A percentile compares a stretch with the other conserved stretches of the same genome.
These are phyloP conservation scores for Staurois parvus DNA, from an alignment of 2,797 vertebrate genomes.

Conservation along the genomic window DNA sequence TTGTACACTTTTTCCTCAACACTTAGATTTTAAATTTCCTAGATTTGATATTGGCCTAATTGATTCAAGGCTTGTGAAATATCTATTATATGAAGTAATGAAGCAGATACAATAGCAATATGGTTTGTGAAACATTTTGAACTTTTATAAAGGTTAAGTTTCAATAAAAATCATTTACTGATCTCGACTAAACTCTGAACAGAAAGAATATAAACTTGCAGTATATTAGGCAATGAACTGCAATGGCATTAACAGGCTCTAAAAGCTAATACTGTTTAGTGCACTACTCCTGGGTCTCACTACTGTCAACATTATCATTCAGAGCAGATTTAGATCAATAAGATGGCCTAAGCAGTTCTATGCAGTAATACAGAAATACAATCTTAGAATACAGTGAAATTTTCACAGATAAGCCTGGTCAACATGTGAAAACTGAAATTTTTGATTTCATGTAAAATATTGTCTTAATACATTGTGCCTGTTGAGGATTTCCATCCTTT, in stretches of 20 bases:
- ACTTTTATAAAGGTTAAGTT: constrained; percentile 59
- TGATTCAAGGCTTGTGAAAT: constrained; percentile 30
- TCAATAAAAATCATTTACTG: constrained; percentile 61
- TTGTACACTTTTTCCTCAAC: constrained; percentile 1
- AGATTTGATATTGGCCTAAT: constrained; percentile 39
- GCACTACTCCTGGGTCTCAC: background rate
- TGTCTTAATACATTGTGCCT: background rate
- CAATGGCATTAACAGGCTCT: constrained; percentile 35
- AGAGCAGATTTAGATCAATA: background rate
- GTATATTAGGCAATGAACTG: constrained; percentile 31
- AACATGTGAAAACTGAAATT: too few species aligned
- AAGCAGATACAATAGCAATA: constrained; percentile 50
- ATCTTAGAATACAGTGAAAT: background rate
- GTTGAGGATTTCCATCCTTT: background rate
- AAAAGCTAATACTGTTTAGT: constrained; percentile 35
- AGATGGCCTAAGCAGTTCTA: background rate
- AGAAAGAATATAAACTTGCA: constrained; percentile 38
- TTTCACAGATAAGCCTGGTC: too few species aligned
- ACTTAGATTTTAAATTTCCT: constrained; percentile 22
- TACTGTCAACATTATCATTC: constrained; percentile 4
- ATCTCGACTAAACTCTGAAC: constrained; percentile 45
- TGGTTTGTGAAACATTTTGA: constrained; percentile 58
- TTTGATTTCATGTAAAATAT: background rate
- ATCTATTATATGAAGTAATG: constrained; percentile 57
- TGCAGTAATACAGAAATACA: background rate